Percentiles rank a stretch among this genome's conserved stretches.
Evolutionary conservation across 2,888 invertebrate genomes (phyloP).

Genomic region (Apotomis turbidana): DNA sequence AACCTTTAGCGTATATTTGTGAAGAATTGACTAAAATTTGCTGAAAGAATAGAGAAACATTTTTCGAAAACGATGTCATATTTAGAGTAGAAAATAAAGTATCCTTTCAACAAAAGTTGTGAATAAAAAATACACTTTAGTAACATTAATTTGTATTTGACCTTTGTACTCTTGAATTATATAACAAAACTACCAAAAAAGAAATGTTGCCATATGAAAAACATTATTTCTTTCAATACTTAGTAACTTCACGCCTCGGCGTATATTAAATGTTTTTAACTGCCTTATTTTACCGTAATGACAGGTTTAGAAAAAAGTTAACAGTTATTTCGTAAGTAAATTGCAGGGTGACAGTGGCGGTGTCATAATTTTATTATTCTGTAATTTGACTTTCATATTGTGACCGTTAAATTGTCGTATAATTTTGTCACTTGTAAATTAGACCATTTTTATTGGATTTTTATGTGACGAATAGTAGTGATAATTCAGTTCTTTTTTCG

Average conservation of each 20-base stretch:
- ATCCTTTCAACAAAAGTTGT: neutral
- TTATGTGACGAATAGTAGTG: neutral
- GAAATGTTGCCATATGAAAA: constrained; percentile 29
- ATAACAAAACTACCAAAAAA: constrained; percentile 9
- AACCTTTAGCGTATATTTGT: neutral
- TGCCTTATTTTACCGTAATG: constrained; percentile 49
- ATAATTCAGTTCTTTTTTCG: no score
- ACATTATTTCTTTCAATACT: constrained; percentile 18
- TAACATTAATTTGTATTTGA: neutral
- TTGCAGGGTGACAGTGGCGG: constrained; percentile 48
- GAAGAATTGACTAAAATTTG: neutral
- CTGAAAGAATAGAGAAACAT: neutral
- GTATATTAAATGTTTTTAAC: constrained; percentile 26
- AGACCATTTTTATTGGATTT: neutral
- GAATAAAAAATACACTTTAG: neutral
- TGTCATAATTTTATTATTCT: constrained; percentile 43
- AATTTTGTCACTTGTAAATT: constrained; percentile 24
- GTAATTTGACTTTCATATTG: constrained; percentile 27
- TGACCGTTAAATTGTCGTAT: constrained; percentile 24
- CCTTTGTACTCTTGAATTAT: neutral
- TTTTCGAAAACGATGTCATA: no score
- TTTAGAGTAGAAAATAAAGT: no score
- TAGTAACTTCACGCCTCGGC: constrained; percentile 30
- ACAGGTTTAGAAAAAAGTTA: constrained; percentile 45
- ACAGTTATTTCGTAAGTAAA: constrained; percentile 52